Evolutionary conservation across 2,113 vertebrate genomes (phyloP).

Genomic region (Periophthalmodon schlosseri): DNA sequence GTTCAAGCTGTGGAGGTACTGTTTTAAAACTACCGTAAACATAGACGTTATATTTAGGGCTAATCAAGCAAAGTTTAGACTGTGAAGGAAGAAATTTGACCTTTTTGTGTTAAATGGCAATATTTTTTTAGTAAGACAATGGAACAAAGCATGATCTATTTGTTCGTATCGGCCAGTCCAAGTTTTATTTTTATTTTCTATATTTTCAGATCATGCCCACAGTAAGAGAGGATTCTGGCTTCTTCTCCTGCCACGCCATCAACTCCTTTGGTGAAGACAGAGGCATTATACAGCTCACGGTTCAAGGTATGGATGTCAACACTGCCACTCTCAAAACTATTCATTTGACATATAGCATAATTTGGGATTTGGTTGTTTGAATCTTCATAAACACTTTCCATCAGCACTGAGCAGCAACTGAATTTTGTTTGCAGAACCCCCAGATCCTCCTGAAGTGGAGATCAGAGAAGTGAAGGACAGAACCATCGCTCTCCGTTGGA

Average conservation of each 20-base stretch:
- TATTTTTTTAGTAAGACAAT: too few relatives aligned
- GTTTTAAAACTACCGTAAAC: neutral
- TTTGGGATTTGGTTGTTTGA: neutral
- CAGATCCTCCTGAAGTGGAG: slow-evolving; percentile 96
- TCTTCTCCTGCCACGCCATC: slow-evolving; percentile 98
- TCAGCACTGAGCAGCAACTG: neutral
- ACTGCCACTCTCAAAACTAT: neutral
- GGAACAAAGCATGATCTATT: too few relatives aligned
- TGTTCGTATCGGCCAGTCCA: too few relatives aligned
- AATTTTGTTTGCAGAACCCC: slow-evolving; percentile 82
- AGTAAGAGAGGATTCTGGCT: slow-evolving; percentile 95
- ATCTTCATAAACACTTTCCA: neutral
- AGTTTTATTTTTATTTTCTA: neutral
- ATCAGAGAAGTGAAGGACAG: slow-evolving; percentile 95
- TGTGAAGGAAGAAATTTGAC: too few relatives aligned
- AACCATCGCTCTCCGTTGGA: slow-evolving; percentile 96
- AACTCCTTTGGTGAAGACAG: slow-evolving; percentile 98
- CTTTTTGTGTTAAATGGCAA: too few relatives aligned
- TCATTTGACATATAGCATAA: neutral
- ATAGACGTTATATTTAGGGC: neutral
- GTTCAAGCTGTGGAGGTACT: neutral
- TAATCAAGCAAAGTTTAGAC: too few relatives aligned
- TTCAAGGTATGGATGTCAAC: slow-evolving; percentile 85
- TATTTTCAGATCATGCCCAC: slow-evolving; percentile 90
- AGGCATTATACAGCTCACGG: slow-evolving; percentile 97